These are phyloP conservation scores for Endomychus coccineus DNA, from an alignment of 2,888 invertebrate species.

Conservation along the genomic window DNA sequence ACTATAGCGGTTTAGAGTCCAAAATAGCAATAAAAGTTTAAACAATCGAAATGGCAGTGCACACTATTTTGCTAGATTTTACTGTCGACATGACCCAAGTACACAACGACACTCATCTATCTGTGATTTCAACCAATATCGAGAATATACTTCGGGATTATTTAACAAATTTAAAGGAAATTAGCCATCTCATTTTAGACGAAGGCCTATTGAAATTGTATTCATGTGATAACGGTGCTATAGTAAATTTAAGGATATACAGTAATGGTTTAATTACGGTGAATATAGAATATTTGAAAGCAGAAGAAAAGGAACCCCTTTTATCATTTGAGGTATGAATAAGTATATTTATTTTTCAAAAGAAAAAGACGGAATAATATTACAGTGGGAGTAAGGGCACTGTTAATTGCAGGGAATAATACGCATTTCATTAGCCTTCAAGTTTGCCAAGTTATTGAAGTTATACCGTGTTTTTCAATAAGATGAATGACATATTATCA, in stretches of 20 bases:
- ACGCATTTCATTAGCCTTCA: too few species aligned
- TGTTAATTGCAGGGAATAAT: too few species aligned
- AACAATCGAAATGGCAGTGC: constrained; percentile 62
- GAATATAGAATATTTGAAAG: constrained; percentile 76
- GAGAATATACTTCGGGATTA: constrained; percentile 64
- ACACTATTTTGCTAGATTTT: constrained; percentile 74
- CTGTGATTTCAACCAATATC: constrained; percentile 58
- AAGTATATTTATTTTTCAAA: constrained; percentile 4
- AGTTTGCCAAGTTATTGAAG: constrained; percentile 6
- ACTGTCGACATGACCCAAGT: constrained; percentile 63
- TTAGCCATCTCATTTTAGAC: constrained; percentile 59
- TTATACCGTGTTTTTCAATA: too few species aligned
- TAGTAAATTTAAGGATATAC: constrained; percentile 66
- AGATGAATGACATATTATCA: not conserved
- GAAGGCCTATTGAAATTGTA: constrained; percentile 64
- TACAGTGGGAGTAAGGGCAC: too few species aligned
- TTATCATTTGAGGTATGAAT: constrained; percentile 67
- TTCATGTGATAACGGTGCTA: constrained; percentile 61
- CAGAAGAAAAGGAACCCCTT: constrained; percentile 63
- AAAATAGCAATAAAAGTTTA: too few species aligned
- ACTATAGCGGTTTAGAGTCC: too few species aligned
- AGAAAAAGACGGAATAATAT: too few species aligned
- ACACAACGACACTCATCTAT: constrained; percentile 58
- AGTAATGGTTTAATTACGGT: constrained; percentile 70
- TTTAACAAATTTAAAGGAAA: constrained; percentile 61